Evolutionary conservation across 2,113 vertebrate genomes (phyloP).

Genomic region (Anolis carolinensis): DNA sequence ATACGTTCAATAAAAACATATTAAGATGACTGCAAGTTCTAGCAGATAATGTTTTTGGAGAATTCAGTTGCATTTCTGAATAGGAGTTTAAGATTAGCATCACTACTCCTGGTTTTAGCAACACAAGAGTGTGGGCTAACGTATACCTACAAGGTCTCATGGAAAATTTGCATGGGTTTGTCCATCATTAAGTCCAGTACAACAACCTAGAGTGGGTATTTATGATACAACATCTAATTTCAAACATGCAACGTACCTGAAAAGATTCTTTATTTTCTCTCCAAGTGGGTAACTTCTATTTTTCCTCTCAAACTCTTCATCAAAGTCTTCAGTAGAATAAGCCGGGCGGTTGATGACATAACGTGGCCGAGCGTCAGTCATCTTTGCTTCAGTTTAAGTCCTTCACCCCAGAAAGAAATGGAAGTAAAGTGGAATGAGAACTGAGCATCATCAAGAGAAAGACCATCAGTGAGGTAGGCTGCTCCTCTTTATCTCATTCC

Average conservation of each 20-base stretch:
- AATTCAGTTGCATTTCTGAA: background rate
- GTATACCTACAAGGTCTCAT: background rate
- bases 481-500: background rate
- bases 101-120: background rate
- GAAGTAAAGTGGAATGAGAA: background rate
- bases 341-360: conserved; percentile 84
- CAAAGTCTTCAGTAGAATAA: conserved; percentile 84
- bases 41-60: background rate
- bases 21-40: background rate
- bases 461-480: background rate
- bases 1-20: no score
- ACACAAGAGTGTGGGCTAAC: background rate
- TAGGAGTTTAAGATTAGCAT: background rate
- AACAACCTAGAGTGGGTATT: background rate
- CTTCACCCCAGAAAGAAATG: conserved; percentile 17
- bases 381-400: conserved; percentile 66
- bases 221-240: background rate
- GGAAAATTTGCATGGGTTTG: background rate
- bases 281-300: conserved; percentile 82
- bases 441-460: background rate
- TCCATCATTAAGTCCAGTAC: background rate
- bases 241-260: conserved; percentile 77
- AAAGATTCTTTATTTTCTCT: conserved; percentile 82
- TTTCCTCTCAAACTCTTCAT: conserved; percentile 90
- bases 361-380: conserved; percentile 80